phyloP scores from a whole-genome alignment of 37 sponge, comb jelly and placozoan genomes.

The Chondrosia reniformis region DNA sequence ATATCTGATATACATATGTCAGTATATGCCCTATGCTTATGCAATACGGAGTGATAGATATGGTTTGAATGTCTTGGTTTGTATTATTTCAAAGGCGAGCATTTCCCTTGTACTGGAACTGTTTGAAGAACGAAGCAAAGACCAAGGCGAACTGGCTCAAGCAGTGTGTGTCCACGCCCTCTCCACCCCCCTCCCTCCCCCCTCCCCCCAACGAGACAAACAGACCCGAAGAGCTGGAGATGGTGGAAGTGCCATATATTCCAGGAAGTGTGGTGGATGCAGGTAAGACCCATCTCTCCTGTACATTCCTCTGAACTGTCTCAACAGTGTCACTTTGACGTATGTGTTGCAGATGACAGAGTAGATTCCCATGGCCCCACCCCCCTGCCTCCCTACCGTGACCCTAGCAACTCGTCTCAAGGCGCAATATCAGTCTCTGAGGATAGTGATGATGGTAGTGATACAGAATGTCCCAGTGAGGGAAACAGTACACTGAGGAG shows the following conservation, averaged over 20 bases:
- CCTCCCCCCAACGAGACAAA: neutral
- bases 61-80: no score
- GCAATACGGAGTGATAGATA: no score
- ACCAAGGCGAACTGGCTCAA: constrained; percentile 2
- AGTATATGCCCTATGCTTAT: no score
- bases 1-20: no score
- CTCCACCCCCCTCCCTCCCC: constrained; percentile 1
- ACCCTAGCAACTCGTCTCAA: no score
- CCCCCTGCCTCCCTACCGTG: neutral
- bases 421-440: neutral
- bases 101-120: neutral
- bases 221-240: neutral
- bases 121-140: constrained; percentile 1
- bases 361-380: neutral
- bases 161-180: neutral
- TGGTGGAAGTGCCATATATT: no score
- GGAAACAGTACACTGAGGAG: no score
- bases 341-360: neutral
- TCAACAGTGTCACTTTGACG: neutral
- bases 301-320: no score
- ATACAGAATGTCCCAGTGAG: no score
- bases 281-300: no score
- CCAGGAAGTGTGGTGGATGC: no score
- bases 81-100: no score
- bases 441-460: neutral